Evolutionary conservation across 2,113 vertebrate species (phyloP).

Genomic region (Prietella phreatophila): DNA sequence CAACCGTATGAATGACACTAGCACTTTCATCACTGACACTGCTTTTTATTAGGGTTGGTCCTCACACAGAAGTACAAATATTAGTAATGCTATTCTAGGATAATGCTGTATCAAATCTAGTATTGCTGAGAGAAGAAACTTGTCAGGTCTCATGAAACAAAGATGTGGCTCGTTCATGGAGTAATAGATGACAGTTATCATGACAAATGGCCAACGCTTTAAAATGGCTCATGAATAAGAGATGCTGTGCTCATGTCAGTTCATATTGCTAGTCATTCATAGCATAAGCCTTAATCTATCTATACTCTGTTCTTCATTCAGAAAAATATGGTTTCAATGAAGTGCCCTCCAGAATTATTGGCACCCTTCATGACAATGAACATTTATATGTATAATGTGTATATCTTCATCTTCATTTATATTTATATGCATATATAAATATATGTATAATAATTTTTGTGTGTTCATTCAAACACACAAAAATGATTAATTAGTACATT

Average conservation of each 20-base stretch:
- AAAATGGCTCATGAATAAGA: slow-evolving; percentile 50
- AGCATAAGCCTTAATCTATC: slow-evolving; percentile 32
- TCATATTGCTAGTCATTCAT: slow-evolving; percentile 22
- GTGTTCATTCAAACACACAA: neutral
- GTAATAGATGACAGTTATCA: slow-evolving; percentile 45
- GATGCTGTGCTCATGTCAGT: slow-evolving; percentile 38
- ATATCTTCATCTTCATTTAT: too few species aligned
- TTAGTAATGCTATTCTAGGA: neutral
- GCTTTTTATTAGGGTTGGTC: slow-evolving; percentile 18
- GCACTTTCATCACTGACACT: slow-evolving; percentile 9
- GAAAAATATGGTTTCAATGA: slow-evolving; percentile 11
- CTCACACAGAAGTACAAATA: slow-evolving; percentile 17
- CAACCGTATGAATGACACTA: slow-evolving; percentile 16
- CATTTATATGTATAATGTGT: neutral
- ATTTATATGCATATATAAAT: too few species aligned
- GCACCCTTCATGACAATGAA: neutral
- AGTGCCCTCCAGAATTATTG: neutral
- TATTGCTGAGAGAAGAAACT: slow-evolving; percentile 15
- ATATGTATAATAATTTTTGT: neutral
- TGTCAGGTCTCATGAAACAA: slow-evolving; percentile 32
- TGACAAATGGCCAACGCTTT: slow-evolving; percentile 39
- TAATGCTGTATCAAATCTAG: slow-evolving; percentile 28
- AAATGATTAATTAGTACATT: neutral
- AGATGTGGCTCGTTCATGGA: slow-evolving; percentile 3
- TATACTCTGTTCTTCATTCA: slow-evolving; percentile 11